These are phyloP conservation scores for Tolypeutes matacus DNA, from an alignment of 2,797 vertebrate genomes.

Conservation along the genomic window DNA sequence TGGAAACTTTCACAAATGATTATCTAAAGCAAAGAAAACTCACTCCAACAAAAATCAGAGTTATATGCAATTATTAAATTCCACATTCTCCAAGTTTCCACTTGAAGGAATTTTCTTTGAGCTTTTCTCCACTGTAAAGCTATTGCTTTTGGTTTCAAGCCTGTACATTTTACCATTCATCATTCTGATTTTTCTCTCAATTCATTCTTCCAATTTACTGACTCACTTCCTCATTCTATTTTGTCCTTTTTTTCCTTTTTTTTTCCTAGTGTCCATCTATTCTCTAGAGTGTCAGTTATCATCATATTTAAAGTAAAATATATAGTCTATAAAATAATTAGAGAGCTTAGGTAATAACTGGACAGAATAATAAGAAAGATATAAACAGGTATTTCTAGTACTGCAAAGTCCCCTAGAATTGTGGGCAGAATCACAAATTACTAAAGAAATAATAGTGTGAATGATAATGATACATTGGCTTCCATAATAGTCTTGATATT, in stretches of 20 bases:
- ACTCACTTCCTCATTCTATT: background rate
- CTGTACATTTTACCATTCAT: background rate
- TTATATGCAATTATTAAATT: constrained; percentile 44
- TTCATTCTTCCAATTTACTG: constrained; percentile 12
- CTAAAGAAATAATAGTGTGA: background rate
- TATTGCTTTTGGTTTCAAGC: constrained; percentile 56
- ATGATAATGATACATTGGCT: background rate
- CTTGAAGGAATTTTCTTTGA: constrained; percentile 34
- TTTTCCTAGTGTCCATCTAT: background rate
- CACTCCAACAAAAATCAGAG: constrained; percentile 42
- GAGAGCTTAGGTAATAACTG: background rate
- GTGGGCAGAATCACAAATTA: background rate
- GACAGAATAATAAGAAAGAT: background rate
- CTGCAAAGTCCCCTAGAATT: background rate
- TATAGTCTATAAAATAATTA: background rate
- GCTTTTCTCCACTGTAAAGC: background rate
- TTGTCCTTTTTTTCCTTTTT: background rate
- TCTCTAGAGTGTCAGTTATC: background rate
- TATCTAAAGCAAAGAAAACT: constrained; percentile 73
- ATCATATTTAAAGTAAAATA: background rate
- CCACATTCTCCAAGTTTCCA: constrained; percentile 35
- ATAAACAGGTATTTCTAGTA: background rate
- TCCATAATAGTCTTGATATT: background rate
- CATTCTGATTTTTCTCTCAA: background rate
- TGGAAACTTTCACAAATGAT: constrained; percentile 57